These are phyloP conservation scores for Hydriomena furcata DNA, from an alignment of 2,888 invertebrate species.

Conservation along the genomic window DNA sequence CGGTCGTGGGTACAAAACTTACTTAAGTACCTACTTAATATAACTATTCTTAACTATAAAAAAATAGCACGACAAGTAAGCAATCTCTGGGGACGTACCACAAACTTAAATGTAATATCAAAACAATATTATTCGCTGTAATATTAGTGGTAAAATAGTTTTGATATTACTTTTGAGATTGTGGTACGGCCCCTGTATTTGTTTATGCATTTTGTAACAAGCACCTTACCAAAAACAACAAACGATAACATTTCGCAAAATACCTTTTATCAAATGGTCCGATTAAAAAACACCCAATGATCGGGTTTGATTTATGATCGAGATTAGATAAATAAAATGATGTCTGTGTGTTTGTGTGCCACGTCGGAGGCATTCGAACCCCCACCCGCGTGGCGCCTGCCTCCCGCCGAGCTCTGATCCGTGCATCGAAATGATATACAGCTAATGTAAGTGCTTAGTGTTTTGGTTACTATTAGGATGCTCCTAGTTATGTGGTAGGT, in stretches of 20 bases:
- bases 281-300: conserved; percentile 41
- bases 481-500: neutral
- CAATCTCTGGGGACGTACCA: too few species aligned
- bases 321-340: conserved; percentile 52
- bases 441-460: neutral
- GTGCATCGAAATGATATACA: conserved; percentile 15
- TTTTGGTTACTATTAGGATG: neutral
- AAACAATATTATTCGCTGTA: too few species aligned
- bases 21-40: too few species aligned
- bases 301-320: conserved; percentile 48
- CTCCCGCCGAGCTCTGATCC: conserved; percentile 49
- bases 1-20: too few species aligned
- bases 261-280: conserved; percentile 37
- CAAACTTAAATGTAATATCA: too few species aligned
- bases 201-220: neutral
- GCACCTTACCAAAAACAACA: conserved; percentile 2
- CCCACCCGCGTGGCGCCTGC: conserved; percentile 54
- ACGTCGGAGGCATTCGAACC: conserved; percentile 38
- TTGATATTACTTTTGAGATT: too few species aligned
- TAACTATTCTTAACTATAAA: too few species aligned
- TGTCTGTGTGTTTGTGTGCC: conserved; percentile 34
- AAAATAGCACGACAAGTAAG: too few species aligned
- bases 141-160: too few species aligned
- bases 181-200: too few species aligned
- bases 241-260: conserved; percentile 34